Evolutionary conservation across 2,797 vertebrate genomes (phyloP).

Genomic region (Sylvia borin): DNA sequence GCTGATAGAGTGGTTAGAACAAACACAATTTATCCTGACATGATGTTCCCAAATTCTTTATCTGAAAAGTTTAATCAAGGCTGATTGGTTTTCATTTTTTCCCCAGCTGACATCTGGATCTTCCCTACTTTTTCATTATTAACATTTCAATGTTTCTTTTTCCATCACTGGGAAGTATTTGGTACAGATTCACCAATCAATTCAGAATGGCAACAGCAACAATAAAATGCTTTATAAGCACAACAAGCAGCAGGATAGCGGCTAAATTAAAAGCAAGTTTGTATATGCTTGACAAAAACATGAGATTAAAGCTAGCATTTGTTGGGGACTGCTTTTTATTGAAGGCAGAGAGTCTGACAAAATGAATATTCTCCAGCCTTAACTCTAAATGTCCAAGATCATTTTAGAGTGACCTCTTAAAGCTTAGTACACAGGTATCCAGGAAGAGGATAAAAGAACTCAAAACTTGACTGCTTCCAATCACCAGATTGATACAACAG

Average conservation of each 20-base stretch:
- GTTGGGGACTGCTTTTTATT: not conserved
- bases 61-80: slow-evolving; percentile 24
- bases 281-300: slow-evolving; percentile 15
- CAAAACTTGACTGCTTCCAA: not conserved
- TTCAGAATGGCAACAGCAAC: slow-evolving; percentile 43
- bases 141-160: slow-evolving; percentile 26
- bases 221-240: slow-evolving; percentile 42
- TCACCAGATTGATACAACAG: not conserved
- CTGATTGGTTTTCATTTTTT: slow-evolving; percentile 21
- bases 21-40: not conserved
- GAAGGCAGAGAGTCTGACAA: not conserved
- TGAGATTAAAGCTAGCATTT: slow-evolving; percentile 12
- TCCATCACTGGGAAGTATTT: slow-evolving; percentile 9
- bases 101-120: slow-evolving; percentile 7
- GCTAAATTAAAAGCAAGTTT: slow-evolving; percentile 52
- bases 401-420: not conserved
- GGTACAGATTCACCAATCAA: slow-evolving; percentile 27
- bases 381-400: not conserved
- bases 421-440: not conserved
- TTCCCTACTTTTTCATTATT: not conserved
- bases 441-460: not conserved
- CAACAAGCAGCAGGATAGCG: not conserved
- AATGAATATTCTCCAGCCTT: not conserved
- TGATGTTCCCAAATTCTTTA: not conserved
- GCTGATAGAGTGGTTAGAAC: not conserved